phyloP scores from a whole-genome alignment of 2,888 invertebrate genomes.

The Mythimna vitellina region DNA sequence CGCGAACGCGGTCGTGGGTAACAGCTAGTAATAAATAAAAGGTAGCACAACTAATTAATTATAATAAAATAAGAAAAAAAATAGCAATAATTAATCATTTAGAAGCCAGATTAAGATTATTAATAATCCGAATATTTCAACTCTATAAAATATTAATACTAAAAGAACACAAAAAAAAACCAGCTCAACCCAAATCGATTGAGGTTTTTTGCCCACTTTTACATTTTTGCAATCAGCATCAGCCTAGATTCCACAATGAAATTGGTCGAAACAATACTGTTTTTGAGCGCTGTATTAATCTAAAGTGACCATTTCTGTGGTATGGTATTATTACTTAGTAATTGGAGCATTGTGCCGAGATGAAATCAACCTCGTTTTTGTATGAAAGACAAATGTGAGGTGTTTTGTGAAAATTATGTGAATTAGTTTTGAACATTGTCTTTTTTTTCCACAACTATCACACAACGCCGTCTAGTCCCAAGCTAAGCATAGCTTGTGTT shows the following conservation, averaged over 20 bases:
- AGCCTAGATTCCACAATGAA: conserved; percentile 65
- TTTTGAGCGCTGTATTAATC: conserved; percentile 46
- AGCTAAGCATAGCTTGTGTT: no score
- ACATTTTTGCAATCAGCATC: conserved; percentile 48
- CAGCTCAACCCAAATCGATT: conserved; percentile 28
- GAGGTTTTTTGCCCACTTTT: conserved; percentile 44
- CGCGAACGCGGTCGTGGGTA: no score
- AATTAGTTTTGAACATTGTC: conserved; percentile 12
- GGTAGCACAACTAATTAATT: neutral
- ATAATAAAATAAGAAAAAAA: neutral
- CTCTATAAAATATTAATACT: conserved; percentile 9
- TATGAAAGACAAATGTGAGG: conserved; percentile 23
- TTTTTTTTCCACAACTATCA: no score
- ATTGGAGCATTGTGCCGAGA: conserved; percentile 59
- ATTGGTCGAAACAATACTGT: conserved; percentile 66
- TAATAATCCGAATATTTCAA: neutral
- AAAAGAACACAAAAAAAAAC: conserved; percentile 13
- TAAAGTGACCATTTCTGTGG: conserved; percentile 56
- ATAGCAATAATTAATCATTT: neutral
- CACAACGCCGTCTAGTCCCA: no score
- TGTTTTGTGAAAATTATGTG: conserved; percentile 25
- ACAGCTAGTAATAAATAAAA: neutral
- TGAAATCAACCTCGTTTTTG: conserved; percentile 55
- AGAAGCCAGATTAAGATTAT: neutral
- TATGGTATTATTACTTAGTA: conserved; percentile 50